These are phyloP conservation scores for Anolis sagrei DNA, from an alignment of 2,113 vertebrate species.

Conservation along the genomic window DNA sequence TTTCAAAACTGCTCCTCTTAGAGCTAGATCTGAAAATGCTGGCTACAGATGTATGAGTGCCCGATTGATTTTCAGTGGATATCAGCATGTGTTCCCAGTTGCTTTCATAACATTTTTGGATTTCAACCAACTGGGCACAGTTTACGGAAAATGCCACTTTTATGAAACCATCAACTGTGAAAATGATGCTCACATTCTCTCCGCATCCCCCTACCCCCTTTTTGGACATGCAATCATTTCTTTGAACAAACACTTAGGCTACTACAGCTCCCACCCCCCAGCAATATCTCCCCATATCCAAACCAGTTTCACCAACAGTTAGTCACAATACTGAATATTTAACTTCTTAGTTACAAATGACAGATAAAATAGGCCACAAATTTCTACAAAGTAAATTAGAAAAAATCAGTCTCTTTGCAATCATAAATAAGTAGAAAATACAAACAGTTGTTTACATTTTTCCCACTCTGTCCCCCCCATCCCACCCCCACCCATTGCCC, in stretches of 20 bases:
- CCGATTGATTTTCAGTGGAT: constrained; percentile 22
- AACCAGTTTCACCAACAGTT: constrained; percentile 61
- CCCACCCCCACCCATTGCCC: constrained; percentile 40
- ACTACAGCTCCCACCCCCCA: background rate
- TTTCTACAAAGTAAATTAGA: constrained; percentile 59
- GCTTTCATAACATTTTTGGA: background rate
- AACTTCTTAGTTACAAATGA: constrained; percentile 67
- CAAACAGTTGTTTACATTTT: constrained; percentile 37
- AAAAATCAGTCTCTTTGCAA: constrained; percentile 45
- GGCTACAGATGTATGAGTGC: constrained; percentile 8
- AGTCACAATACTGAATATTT: constrained; percentile 56
- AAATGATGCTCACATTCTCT: constrained; percentile 5
- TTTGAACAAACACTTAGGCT: constrained; percentile 35
- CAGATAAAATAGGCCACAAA: constrained; percentile 63
- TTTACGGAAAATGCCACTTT: constrained; percentile 27
- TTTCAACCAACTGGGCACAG: constrained; percentile 45
- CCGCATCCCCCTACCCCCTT: background rate
- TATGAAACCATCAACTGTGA: constrained; percentile 37
- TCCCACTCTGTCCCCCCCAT: background rate
- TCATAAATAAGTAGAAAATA: constrained; percentile 67
- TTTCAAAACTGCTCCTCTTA: constrained; percentile 52
- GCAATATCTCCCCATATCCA: constrained; percentile 25
- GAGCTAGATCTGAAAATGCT: constrained; percentile 55
- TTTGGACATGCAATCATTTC: constrained; percentile 8
- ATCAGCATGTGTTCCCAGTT: background rate